Evolutionary conservation across 2,888 invertebrate species (phyloP).

Genomic region (Drymonia ruficornis): DNA sequence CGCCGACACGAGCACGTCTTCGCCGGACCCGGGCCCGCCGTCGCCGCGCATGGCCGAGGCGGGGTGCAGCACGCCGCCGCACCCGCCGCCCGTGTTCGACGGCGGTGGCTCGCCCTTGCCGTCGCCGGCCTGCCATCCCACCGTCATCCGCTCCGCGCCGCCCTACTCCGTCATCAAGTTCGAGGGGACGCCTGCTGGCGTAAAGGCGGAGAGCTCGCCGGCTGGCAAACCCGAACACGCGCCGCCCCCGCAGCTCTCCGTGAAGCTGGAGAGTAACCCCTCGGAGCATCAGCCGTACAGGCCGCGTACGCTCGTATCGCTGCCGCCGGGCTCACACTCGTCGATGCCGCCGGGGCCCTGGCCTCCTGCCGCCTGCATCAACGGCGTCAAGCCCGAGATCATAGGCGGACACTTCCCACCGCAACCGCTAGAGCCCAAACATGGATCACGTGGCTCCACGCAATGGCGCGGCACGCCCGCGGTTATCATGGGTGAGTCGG

Average conservation of each 20-base stretch:
- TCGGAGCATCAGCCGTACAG: slow-evolving; percentile 68
- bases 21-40: slow-evolving; percentile 94
- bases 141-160: slow-evolving; percentile 85
- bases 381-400: slow-evolving; percentile 93
- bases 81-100: slow-evolving; percentile 82
- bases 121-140: slow-evolving; percentile 76
- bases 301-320: slow-evolving; percentile 70
- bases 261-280: slow-evolving; percentile 70
- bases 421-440: slow-evolving; percentile 71
- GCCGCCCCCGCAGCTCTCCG: slow-evolving; percentile 67
- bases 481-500: slow-evolving; percentile 97
- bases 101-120: slow-evolving; percentile 77
- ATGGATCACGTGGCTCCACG: slow-evolving; percentile 65
- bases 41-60: slow-evolving; percentile 92
- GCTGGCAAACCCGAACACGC: slow-evolving; percentile 63
- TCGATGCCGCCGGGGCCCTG: slow-evolving; percentile 75
- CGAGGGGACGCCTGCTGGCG: slow-evolving; percentile 73
- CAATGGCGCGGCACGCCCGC: slow-evolving; percentile 90
- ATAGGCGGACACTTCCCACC: slow-evolving; percentile 87
- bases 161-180: slow-evolving; percentile 86
- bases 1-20: slow-evolving; percentile 96
- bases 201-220: slow-evolving; percentile 64
- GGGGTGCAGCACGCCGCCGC: slow-evolving; percentile 86
- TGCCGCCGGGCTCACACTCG: slow-evolving; percentile 71
- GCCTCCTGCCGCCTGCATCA: slow-evolving; percentile 87